phyloP scores from a whole-genome alignment of 2,113 vertebrate genomes.

The Cyprinodon variegatus region DNA sequence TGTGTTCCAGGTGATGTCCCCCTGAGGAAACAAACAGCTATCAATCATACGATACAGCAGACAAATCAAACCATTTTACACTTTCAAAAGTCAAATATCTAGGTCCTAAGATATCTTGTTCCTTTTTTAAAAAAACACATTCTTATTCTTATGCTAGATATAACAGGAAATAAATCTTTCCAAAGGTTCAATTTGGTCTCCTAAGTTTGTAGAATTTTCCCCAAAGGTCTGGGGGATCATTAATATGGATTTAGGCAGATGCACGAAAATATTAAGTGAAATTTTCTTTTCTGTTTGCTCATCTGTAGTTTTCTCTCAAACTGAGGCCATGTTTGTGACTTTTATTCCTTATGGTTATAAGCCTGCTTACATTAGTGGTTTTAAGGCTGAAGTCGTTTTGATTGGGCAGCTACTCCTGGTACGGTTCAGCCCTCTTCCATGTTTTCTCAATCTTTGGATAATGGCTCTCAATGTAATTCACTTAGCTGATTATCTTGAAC shows the following conservation, averaged over 20 bases:
- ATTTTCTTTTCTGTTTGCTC: neutral
- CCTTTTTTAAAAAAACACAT: neutral
- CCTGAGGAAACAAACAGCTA: slow-evolving; percentile 76
- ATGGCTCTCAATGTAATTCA: too few species aligned
- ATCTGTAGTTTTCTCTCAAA: neutral
- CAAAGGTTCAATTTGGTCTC: neutral
- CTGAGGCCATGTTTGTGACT: neutral
- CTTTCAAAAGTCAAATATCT: neutral
- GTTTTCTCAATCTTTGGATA: too few species aligned
- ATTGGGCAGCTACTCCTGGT: too few species aligned
- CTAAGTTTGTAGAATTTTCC: neutral
- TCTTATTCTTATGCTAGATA: neutral
- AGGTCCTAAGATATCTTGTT: neutral
- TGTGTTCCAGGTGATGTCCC: slow-evolving; percentile 96
- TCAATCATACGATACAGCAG: slow-evolving; percentile 11
- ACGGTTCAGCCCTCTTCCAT: neutral
- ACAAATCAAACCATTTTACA: slow-evolving; percentile 8
- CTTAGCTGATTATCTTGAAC: too few species aligned
- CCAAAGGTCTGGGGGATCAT: neutral
- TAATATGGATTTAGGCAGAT: neutral
- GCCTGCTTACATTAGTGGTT: too few species aligned
- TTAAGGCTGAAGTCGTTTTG: too few species aligned
- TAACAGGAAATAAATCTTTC: neutral
- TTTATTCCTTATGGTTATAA: neutral
- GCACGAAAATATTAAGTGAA: neutral